These are phyloP conservation scores for Geotrypetes seraphini DNA, from an alignment of 2,797 vertebrate species.

Conservation along the genomic window DNA sequence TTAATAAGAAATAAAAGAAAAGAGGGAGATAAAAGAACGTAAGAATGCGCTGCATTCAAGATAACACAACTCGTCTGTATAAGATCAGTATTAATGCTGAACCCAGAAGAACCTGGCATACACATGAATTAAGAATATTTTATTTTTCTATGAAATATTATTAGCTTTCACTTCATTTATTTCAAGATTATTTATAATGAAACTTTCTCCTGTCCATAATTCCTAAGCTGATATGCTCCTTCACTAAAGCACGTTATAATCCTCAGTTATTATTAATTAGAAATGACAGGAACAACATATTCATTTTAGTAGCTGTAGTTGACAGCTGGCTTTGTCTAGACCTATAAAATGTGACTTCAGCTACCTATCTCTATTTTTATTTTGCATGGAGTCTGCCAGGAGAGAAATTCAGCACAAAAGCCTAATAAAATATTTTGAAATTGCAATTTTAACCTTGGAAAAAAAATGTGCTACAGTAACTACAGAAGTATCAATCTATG, in stretches of 20 bases:
- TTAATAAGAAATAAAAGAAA: no score
- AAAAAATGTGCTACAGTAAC: slow-evolving; percentile 14
- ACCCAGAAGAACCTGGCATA: slow-evolving; percentile 20
- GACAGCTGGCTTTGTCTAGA: slow-evolving; percentile 29
- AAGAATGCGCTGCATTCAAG: no score
- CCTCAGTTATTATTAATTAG: slow-evolving; percentile 44
- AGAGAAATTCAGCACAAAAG: slow-evolving; percentile 2
- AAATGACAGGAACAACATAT: slow-evolving; percentile 29
- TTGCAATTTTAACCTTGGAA: slow-evolving; percentile 14
- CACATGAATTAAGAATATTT: slow-evolving; percentile 14
- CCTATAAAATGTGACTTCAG: slow-evolving; percentile 26
- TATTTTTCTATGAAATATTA: slow-evolving; percentile 15
- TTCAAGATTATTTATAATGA: slow-evolving; percentile 34
- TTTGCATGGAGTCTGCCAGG: slow-evolving; percentile 6
- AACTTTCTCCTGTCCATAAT: slow-evolving; percentile 31
- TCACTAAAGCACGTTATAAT: slow-evolving; percentile 41
- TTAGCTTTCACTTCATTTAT: slow-evolving; percentile 27
- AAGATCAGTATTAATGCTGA: no score
- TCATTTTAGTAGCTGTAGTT: slow-evolving; percentile 35
- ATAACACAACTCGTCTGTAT: no score
- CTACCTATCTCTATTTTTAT: slow-evolving; percentile 33
- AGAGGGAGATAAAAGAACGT: no score
- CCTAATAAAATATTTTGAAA: slow-evolving; percentile 3
- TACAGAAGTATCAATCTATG: slow-evolving; percentile 3
- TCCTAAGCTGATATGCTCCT: slow-evolving; percentile 35